Evolutionary conservation across 2,113 vertebrate genomes (phyloP).

Genomic region (Apeltes quadracus): DNA sequence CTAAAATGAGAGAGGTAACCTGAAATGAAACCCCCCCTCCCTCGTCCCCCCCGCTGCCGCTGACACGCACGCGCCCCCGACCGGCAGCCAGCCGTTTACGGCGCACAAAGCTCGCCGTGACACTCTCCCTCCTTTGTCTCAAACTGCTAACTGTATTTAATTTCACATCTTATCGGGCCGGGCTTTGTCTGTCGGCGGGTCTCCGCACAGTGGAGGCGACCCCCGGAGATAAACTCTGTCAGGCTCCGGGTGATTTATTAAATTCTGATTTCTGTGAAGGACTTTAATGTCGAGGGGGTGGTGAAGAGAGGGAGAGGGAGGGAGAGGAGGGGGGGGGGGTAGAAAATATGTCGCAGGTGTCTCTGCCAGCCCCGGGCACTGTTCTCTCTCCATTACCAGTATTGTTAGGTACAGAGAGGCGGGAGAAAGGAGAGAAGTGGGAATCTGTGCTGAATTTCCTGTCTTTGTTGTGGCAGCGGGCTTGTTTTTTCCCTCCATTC

Average conservation of each 20-base stretch:
- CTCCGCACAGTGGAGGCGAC: conserved; percentile 81
- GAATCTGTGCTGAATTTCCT: conserved; percentile 80
- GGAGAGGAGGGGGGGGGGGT: conserved; percentile 9
- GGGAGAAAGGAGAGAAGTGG: conserved; percentile 76
- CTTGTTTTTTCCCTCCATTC: conserved; percentile 80
- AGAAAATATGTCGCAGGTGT: conserved; percentile 81
- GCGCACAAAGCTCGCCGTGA: conserved; percentile 75
- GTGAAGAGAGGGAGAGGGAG: conserved; percentile 57
- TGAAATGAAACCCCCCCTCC: conserved; percentile 68
- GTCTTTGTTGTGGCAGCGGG: conserved; percentile 75
- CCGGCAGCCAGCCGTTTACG: conserved; percentile 70
- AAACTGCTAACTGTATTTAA: conserved; percentile 85
- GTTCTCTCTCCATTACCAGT: conserved; percentile 80
- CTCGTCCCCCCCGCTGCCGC: conserved; percentile 56
- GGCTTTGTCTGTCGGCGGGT: conserved; percentile 83
- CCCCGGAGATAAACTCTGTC: conserved; percentile 89
- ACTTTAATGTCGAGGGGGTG: conserved; percentile 81
- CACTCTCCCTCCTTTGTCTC: conserved; percentile 80
- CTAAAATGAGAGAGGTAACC: conserved; percentile 80
- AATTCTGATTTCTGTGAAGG: conserved; percentile 89
- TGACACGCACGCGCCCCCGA: conserved; percentile 39
- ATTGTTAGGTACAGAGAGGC: conserved; percentile 72
- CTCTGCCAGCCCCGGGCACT: conserved; percentile 80
- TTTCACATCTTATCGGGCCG: conserved; percentile 84
- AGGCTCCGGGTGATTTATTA: conserved; percentile 88